Percentiles rank a stretch among this genome's conserved stretches.
phyloP scores from a whole-genome alignment of 2,888 invertebrate genomes.

The Merodon equestris region DNA sequence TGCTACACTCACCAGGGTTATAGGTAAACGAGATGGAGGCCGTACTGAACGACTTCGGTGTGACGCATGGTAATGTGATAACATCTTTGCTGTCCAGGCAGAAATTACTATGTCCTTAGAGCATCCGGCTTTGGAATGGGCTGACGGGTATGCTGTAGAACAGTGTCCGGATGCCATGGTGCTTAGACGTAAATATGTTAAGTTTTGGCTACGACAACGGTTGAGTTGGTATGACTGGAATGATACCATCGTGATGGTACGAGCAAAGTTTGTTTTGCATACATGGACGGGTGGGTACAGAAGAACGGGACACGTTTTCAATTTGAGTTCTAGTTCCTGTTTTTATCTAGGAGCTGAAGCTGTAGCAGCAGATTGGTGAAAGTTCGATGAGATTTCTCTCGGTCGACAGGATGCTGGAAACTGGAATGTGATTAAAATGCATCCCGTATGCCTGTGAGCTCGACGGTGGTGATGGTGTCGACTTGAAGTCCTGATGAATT shows the following conservation, averaged over 20 bases:
- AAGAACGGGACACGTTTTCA: slow-evolving; percentile 47
- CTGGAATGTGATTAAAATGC: slow-evolving; percentile 45
- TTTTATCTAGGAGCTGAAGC: not conserved
- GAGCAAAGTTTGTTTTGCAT: no score
- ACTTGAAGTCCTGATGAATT: no score
- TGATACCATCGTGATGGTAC: slow-evolving; percentile 17
- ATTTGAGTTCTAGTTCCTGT: slow-evolving; percentile 23
- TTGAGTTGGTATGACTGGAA: slow-evolving; percentile 22
- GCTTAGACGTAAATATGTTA: slow-evolving; percentile 64
- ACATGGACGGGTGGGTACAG: not conserved
- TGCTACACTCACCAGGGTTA: no score
- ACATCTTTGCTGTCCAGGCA: slow-evolving; percentile 62
- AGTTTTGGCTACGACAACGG: slow-evolving; percentile 38
- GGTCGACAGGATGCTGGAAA: slow-evolving; percentile 38
- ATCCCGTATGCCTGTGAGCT: no score
- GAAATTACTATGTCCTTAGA: slow-evolving; percentile 63
- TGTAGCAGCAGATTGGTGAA: slow-evolving; percentile 22
- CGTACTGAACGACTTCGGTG: slow-evolving; percentile 23
- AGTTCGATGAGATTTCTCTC: slow-evolving; percentile 52
- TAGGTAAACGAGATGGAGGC: no score
- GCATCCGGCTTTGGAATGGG: slow-evolving; percentile 28
- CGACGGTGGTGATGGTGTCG: no score
- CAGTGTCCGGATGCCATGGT: slow-evolving; percentile 53
- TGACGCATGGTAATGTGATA: slow-evolving; percentile 66
- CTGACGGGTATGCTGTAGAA: slow-evolving; percentile 37